Base-by-base conservation (phyloP, 2,113 vertebrate species). In the Malurus elegans region DNA sequence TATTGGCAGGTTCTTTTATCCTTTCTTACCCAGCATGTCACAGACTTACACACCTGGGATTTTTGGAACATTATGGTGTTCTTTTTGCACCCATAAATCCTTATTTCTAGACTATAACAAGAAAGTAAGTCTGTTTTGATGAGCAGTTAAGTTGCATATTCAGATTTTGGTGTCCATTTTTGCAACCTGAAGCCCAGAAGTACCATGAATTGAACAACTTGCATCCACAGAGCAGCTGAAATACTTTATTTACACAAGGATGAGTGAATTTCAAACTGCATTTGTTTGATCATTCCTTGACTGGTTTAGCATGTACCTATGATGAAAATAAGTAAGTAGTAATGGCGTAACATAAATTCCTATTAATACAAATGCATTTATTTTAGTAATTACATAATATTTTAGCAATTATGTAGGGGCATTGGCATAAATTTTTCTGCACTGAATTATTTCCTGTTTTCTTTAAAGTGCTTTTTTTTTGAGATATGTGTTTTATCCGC, bases 401-500 rank as follows among this genome's bases (percentile, higher is more conserved):
- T 48, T 48, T 48, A 24, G 47, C 21, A 20, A 47, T 65, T 70
- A 17, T 14, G 1, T n/a, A 31, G 60, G 18, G 20, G 2, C 31
- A 72, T 45, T 67, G 28, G 13, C 9, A 44, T 72, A 75, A 64
- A 44, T 17, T 34, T 61, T 67, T 92, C 1, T 4, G 9, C 29
- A 31, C 10, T 25, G 50, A 24, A 12, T 75, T 86, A 12, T 69
- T 31, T 64, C 19, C 21, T 82, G 13, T 20, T 91, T 79, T 65
- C 20, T 26, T 76, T n/a, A 10, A 60, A 70, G 3, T 50, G 12
- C 23, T 8, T 81, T 73, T 67, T 67, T 78, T 62, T 80, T 3
- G 13, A 73, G 29, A 54, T 34, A 18, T 0, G 5, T 0, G 0
- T 54, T 80, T 7, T 66, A 16, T 62, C 21, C 11, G 61, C 7